Percentiles rank a stretch among this genome's conserved stretches.
Evolutionary conservation across 1,140 invertebrate species (phyloP).

Genomic region (Drosophila triauraria): DNA sequence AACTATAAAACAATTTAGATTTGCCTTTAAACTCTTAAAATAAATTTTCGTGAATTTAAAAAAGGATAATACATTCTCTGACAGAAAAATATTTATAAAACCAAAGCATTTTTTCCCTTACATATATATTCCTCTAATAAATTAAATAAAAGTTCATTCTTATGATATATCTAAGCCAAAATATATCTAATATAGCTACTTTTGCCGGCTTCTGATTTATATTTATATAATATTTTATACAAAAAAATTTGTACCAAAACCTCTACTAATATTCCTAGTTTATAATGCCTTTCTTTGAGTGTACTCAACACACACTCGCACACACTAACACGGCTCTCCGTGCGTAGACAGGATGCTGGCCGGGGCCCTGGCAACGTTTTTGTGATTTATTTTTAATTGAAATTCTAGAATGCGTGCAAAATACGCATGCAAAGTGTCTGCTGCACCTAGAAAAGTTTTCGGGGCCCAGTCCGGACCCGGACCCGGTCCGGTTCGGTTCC

Average conservation of each 20-base stretch:
- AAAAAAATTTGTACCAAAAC: not conserved
- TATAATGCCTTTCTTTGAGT: not conserved
- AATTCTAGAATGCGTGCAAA: slow-evolving; percentile 85
- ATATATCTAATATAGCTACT: no score
- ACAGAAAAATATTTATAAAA: not conserved
- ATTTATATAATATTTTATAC: not conserved
- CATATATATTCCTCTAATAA: not conserved
- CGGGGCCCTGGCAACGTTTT: slow-evolving; percentile 69
- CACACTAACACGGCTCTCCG: not conserved
- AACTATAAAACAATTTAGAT: no score
- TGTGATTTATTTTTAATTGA: slow-evolving; percentile 85
- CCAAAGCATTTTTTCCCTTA: rapidly evolving
- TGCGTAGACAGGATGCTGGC: slow-evolving; percentile 30
- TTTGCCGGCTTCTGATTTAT: not conserved
- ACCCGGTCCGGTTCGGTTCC: slow-evolving; percentile 9
- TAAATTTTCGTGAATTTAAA: not conserved
- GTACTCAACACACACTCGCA: slow-evolving; percentile 15
- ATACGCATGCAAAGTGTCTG: slow-evolving; percentile 84
- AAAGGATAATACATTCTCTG: not conserved
- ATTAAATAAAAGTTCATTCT: not conserved
- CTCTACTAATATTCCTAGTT: no score
- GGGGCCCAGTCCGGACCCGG: slow-evolving; percentile 5
- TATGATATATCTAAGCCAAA: no score
- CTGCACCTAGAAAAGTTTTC: slow-evolving; percentile 76
- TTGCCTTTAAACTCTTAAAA: not conserved